Evolutionary conservation across 2,888 invertebrate species (phyloP).

Genomic region (Phaonia tiefii): DNA sequence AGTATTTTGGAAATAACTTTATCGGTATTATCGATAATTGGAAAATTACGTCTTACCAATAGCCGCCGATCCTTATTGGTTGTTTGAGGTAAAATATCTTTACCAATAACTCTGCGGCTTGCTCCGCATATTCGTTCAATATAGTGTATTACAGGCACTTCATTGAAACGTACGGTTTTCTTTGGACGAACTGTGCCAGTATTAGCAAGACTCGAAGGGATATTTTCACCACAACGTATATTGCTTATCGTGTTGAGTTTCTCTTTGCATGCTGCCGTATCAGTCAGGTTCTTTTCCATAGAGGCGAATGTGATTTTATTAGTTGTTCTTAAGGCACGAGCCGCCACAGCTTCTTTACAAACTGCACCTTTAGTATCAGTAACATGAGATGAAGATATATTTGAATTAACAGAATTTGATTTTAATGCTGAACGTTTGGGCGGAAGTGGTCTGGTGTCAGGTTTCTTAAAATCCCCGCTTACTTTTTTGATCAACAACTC

Average conservation of each 20-base stretch:
- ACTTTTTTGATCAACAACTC: constrained; percentile 37
- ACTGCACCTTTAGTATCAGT: constrained; percentile 9
- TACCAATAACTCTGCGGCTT: constrained; percentile 67
- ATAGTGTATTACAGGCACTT: constrained; percentile 68
- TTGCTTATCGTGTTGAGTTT: constrained; percentile 54
- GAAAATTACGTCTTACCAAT: constrained; percentile 58
- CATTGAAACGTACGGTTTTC: constrained; percentile 75
- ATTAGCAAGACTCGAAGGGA: neutral
- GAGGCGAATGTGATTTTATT: constrained; percentile 74
- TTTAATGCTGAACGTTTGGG: constrained; percentile 29
- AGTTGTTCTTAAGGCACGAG: constrained; percentile 64
- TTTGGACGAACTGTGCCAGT: neutral
- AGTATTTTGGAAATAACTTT: constrained; percentile 83
- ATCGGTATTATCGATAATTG: constrained; percentile 75
- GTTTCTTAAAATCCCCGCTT: constrained; percentile 48
- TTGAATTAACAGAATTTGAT: neutral
- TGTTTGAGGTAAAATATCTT: constrained; percentile 69
- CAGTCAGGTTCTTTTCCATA: constrained; percentile 71
- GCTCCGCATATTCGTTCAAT: constrained; percentile 72
- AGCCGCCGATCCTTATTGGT: constrained; percentile 71
- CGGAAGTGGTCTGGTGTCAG: constrained; percentile 65
- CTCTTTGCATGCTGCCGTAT: constrained; percentile 62
- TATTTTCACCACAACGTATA: constrained; percentile 9
- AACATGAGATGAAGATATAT: neutral
- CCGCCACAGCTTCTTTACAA: constrained; percentile 57